Evolutionary conservation across 2,797 vertebrate species (phyloP).

Genomic region (Poliocrania exsul): DNA sequence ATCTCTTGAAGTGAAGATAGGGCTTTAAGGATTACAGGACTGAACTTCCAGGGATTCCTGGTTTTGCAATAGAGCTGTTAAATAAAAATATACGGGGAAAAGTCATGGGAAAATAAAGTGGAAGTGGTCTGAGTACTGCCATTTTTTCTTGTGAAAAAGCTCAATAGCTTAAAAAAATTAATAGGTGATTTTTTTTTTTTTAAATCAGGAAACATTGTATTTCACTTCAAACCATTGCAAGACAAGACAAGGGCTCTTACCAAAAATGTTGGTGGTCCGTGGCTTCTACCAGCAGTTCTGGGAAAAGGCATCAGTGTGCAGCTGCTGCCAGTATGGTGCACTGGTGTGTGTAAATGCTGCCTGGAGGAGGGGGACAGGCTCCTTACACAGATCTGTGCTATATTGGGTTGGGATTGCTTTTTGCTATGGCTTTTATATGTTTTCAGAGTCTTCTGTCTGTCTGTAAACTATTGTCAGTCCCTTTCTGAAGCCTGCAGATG

Average conservation of each 20-base stretch:
- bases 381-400: neutral
- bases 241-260: neutral
- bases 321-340: accelerated
- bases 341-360: neutral
- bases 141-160: neutral
- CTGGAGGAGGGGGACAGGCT: neutral
- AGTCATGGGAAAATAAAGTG: neutral
- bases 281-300: neutral
- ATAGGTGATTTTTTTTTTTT: neutral
- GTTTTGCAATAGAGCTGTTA: neutral
- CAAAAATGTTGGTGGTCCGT: neutral
- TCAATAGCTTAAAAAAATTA: neutral
- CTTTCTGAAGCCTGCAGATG: neutral
- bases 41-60: neutral
- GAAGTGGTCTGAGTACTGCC: neutral
- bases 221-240: neutral
- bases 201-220: neutral
- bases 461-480: accelerated
- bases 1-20: neutral
- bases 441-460: neutral
- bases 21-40: neutral
- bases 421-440: neutral
- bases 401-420: accelerated
- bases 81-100: neutral
- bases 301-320: accelerated